Conservation (phyloP, 2,113 vertebrate genomes). For the Zootoca vivipara region DNA sequence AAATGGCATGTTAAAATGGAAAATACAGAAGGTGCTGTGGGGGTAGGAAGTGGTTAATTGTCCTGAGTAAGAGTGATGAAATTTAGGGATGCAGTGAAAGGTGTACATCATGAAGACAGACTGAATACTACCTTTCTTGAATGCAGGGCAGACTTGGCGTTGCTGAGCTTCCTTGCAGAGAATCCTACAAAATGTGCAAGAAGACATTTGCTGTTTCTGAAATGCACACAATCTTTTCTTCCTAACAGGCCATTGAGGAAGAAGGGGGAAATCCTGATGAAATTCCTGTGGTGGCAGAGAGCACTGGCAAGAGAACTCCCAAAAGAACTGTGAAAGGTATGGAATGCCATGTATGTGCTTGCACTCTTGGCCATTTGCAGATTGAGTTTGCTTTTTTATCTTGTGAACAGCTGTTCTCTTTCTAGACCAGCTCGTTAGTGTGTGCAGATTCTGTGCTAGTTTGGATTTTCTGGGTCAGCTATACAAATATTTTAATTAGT, state of each 20-base stretch:
- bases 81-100: not conserved
- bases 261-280: constrained; percentile 96
- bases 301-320: constrained; percentile 79
- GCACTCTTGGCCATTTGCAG: not conserved
- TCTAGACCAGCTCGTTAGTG: no score
- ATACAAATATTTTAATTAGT: not conserved
- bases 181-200: not conserved
- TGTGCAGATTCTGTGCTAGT: not conserved
- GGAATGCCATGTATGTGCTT: not conserved
- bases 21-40: no score
- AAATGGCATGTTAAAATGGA: not conserved
- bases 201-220: not conserved
- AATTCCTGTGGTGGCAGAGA: constrained; percentile 82
- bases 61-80: not conserved
- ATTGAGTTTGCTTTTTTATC: not conserved
- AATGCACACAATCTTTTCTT: constrained; percentile 14
- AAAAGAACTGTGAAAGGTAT: constrained; percentile 89
- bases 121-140: not conserved
- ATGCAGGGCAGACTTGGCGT: not conserved
- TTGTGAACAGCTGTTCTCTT: not conserved
- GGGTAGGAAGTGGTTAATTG: no score
- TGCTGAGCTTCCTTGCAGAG: not conserved
- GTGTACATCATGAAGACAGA: not conserved
- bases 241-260: constrained; percentile 89
- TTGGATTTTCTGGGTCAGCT: not conserved